Conservation (phyloP, 2,113 vertebrate genomes). For the Neodontobutis hainanensis region DNA sequence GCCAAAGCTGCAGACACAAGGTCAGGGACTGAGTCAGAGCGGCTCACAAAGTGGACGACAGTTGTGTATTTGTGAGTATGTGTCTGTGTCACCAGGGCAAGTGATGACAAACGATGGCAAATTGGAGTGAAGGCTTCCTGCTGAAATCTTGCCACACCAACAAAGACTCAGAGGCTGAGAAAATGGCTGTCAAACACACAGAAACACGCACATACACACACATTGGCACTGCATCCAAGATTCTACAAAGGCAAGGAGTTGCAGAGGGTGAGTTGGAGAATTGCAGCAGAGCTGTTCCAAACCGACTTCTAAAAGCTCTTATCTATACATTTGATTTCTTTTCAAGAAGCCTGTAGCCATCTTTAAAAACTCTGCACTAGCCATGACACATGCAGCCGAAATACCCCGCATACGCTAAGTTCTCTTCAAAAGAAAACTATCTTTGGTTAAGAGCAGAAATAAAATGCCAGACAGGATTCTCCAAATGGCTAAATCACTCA, state of each 20-base stretch:
- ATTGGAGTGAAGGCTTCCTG: slow-evolving; percentile 81
- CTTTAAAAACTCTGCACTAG: slow-evolving; percentile 1
- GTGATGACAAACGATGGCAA: slow-evolving; percentile 81
- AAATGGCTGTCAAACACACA: slow-evolving; percentile 62
- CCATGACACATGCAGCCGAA: slow-evolving; percentile 24
- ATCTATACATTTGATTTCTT: slow-evolving; percentile 18
- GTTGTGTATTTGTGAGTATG: slow-evolving; percentile 31
- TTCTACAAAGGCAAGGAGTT: slow-evolving; percentile 43
- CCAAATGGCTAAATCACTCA: slow-evolving; percentile 39
- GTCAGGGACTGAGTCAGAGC: slow-evolving; percentile 21
- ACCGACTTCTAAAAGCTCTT: background rate
- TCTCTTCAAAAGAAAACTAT: slow-evolving; percentile 1
- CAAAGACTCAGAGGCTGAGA: slow-evolving; percentile 70
- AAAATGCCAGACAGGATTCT: slow-evolving; percentile 44
- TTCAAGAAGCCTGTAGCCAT: slow-evolving; percentile 13
- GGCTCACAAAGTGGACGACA: slow-evolving; percentile 29
- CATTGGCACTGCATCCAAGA: slow-evolving; percentile 40
- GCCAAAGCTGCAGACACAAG: slow-evolving; percentile 36
- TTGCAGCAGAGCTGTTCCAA: slow-evolving; percentile 20
- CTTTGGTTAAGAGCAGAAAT: slow-evolving; percentile 25
- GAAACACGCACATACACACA: slow-evolving; percentile 45
- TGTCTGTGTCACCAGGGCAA: slow-evolving; percentile 75
- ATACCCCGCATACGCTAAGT: slow-evolving; percentile 17
- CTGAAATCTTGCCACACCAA: slow-evolving; percentile 70
- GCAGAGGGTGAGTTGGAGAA: slow-evolving; percentile 39